These are phyloP conservation scores for Passer montanus DNA, from an alignment of 2,113 vertebrate species.

Conservation along the genomic window DNA sequence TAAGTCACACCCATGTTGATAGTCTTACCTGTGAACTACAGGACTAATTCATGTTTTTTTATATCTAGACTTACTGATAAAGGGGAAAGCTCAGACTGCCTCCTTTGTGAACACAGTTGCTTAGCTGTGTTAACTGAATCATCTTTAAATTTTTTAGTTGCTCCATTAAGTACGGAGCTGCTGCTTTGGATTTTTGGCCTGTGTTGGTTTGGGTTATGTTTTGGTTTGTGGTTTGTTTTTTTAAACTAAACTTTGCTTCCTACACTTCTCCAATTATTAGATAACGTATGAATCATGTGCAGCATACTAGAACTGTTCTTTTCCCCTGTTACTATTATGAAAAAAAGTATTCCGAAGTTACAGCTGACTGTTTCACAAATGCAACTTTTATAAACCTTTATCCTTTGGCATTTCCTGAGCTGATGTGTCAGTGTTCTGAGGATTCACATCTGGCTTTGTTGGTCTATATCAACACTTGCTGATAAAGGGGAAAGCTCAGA, in stretches of 20 bases:
- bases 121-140: background rate
- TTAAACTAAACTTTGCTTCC: background rate
- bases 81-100: background rate
- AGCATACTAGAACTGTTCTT: background rate
- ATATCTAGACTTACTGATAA: background rate
- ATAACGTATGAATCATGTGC: constrained; percentile 2
- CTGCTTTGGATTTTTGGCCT: background rate
- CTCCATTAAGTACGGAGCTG: background rate
- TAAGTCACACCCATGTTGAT: background rate
- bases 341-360: background rate
- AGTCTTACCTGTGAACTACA: background rate
- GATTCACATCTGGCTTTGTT: constrained; percentile 60
- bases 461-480: background rate
- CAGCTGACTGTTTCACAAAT: constrained; percentile 49
- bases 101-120: background rate
- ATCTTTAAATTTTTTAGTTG: background rate
- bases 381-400: constrained; percentile 58
- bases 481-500: background rate
- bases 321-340: background rate
- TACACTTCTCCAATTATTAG: background rate
- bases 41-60: background rate
- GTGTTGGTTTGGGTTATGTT: background rate
- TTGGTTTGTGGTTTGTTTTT: background rate
- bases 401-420: constrained; percentile 68
- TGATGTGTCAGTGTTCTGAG: constrained; percentile 68